These are phyloP conservation scores for Nymphicus hollandicus DNA, from an alignment of 2,113 vertebrate species.

Conservation along the genomic window DNA sequence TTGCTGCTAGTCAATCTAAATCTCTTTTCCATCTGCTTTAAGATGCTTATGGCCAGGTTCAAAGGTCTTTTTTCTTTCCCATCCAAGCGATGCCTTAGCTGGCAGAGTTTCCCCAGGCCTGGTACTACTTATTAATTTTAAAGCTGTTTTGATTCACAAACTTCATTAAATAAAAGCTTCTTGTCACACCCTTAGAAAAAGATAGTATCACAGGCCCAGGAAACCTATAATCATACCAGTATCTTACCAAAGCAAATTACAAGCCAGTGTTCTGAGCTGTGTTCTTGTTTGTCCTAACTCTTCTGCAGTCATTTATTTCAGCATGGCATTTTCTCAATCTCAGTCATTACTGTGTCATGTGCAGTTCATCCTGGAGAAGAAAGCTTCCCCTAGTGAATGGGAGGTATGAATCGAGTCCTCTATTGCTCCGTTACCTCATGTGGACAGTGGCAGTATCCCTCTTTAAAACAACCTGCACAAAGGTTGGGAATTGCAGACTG, in stretches of 20 bases:
- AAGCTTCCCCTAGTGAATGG: neutral
- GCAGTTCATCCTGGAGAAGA: neutral
- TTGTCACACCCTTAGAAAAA: constrained; percentile 27
- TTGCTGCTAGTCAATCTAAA: neutral
- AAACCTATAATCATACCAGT: constrained; percentile 12
- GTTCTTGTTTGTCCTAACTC: neutral
- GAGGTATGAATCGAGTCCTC: neutral
- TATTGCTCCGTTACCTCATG: neutral
- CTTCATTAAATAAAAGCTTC: constrained; percentile 18
- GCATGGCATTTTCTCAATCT: neutral
- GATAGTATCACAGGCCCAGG: constrained; percentile 12
- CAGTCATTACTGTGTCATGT: neutral
- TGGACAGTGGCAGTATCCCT: neutral
- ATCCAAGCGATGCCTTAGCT: neutral
- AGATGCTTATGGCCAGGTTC: neutral
- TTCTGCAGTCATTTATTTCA: neutral
- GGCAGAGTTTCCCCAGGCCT: neutral
- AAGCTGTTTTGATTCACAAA: constrained; percentile 26
- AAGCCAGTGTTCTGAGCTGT: neutral
- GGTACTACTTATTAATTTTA: neutral
- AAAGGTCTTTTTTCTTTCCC: neutral
- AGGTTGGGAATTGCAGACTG: neutral
- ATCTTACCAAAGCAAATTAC: neutral
- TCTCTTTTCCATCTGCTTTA: neutral
- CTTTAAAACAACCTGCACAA: neutral